Conservation (phyloP, 2,113 vertebrate species). For the Aythya baeri region DNA sequence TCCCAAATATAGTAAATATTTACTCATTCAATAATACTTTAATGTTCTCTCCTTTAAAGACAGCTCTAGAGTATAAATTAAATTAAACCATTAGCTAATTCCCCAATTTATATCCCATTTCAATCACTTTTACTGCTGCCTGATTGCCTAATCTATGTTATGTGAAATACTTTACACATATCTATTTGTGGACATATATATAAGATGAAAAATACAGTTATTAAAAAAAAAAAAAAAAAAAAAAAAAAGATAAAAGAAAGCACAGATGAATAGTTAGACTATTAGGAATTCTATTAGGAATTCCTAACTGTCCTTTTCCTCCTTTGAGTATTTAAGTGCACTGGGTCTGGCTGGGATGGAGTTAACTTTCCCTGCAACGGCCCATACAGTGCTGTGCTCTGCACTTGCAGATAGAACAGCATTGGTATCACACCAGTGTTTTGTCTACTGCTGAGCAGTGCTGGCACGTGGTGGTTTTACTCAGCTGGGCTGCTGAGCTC, state of each 20-base stretch:
- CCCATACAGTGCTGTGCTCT: too few species aligned
- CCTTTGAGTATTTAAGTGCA: background rate
- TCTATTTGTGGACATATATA: slow-evolving; percentile 29
- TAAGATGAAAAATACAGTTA: background rate
- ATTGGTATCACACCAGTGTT: too few species aligned
- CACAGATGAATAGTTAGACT: slow-evolving; percentile 8
- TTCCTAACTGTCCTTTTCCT: slow-evolving; percentile 6
- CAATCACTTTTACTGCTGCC: slow-evolving; percentile 33
- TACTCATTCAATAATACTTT: background rate
- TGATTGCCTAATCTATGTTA: background rate
- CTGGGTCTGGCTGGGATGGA: too few species aligned
- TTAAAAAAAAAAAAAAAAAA: slow-evolving; percentile 45
- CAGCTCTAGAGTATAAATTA: slow-evolving; percentile 31
- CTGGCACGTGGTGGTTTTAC: too few species aligned
- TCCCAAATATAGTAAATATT: slow-evolving; percentile 3
- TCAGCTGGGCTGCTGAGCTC: too few species aligned
- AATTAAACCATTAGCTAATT: slow-evolving; percentile 45
- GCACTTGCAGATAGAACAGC: too few species aligned
- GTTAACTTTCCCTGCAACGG: too few species aligned
- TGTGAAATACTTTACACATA: slow-evolving; percentile 26
- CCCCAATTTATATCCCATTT: slow-evolving; percentile 26
- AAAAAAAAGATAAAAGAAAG: slow-evolving; percentile 26
- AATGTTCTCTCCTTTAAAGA: background rate
- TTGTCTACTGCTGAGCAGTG: too few species aligned
- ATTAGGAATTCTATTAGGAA: background rate